phyloP scores from a whole-genome alignment of 2,797 vertebrate genomes.

The Syngnathus acus region DNA sequence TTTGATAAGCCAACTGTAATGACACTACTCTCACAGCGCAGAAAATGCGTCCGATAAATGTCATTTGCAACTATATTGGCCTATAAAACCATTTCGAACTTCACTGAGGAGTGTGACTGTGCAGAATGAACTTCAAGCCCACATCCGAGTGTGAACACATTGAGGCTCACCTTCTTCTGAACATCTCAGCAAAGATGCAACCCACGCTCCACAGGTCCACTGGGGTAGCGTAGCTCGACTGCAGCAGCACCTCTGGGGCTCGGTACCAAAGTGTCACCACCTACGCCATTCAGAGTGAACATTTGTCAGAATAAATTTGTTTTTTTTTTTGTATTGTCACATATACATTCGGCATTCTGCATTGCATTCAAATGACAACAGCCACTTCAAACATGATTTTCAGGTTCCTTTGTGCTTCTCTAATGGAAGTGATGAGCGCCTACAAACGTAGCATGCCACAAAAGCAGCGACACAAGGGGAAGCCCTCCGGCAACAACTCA shows the following conservation, averaged over 20 bases:
- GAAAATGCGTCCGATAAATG: conserved; percentile 50
- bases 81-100: no score
- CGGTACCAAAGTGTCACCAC: conserved; percentile 92
- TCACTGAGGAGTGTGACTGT: no score
- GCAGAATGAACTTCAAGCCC: neutral
- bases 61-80: conserved; percentile 2
- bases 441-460: conserved; percentile 47
- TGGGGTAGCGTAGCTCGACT: conserved; percentile 84
- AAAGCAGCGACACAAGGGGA: conserved; percentile 63
- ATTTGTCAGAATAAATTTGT: neutral
- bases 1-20: conserved; percentile 68
- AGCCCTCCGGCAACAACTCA: conserved; percentile 75
- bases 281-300: conserved; percentile 40
- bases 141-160: neutral
- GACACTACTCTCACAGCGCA: conserved; percentile 21
- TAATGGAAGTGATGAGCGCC: conserved; percentile 27
- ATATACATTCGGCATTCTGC: conserved; percentile 2
- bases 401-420: conserved; percentile 13
- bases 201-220: conserved; percentile 92
- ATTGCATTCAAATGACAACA: no score
- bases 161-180: conserved; percentile 77
- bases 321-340: conserved; percentile 16
- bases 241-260: conserved; percentile 86
- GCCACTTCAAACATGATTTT: neutral
- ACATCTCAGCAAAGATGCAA: conserved; percentile 94